Evolutionary conservation across 2,797 vertebrate species (phyloP).

Genomic region (Kryptopterus vitreolus): DNA sequence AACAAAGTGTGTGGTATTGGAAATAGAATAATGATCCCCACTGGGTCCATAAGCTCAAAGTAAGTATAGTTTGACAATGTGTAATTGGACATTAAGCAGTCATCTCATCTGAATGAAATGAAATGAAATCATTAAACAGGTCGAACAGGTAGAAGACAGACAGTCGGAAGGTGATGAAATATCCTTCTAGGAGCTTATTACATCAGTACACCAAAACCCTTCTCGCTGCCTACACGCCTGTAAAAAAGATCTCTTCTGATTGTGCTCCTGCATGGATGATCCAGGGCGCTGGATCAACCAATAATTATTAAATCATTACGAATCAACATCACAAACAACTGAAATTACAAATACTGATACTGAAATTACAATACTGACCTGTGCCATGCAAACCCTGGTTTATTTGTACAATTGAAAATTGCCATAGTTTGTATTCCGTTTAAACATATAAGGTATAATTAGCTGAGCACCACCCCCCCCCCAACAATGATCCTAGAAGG

Average conservation of each 20-base stretch:
- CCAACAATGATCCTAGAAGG: background rate
- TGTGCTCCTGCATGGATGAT: background rate
- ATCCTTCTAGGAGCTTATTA: slow-evolving; percentile 17
- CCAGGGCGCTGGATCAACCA: background rate
- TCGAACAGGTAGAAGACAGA: background rate
- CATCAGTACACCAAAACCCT: background rate
- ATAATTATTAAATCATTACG: slow-evolving; percentile 7
- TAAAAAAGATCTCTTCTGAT: slow-evolving; percentile 14
- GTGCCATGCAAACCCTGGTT: background rate
- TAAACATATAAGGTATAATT: background rate
- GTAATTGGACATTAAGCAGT: too few species aligned
- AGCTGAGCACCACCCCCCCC: too few species aligned
- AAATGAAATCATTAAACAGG: background rate
- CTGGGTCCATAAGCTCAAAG: background rate
- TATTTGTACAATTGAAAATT: background rate
- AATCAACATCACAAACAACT: background rate
- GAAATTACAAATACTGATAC: background rate
- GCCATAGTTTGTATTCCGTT: too few species aligned
- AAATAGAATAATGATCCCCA: background rate
- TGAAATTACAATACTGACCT: too few species aligned
- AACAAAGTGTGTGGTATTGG: background rate
- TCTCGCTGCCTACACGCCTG: background rate
- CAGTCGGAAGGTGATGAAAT: background rate
- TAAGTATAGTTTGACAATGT: background rate
- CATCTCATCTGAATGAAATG: background rate